These are phyloP conservation scores for Sturmia bella DNA, from an alignment of 2,888 invertebrate species.

Conservation along the genomic window DNA sequence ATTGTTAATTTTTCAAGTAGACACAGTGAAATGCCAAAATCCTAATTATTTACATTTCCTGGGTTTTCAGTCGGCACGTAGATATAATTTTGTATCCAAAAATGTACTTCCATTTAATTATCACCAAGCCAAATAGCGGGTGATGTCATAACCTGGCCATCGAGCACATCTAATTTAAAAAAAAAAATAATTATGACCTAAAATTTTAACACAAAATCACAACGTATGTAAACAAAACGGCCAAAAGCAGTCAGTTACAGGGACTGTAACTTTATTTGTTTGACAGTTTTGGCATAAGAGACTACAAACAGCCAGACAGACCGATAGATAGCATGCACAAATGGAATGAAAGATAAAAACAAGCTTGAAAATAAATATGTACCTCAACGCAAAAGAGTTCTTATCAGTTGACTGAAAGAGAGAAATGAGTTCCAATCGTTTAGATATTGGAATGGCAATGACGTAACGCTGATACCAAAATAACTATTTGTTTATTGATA, in stretches of 20 bases:
- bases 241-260: neutral
- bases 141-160: conserved; percentile 55
- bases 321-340: conserved; percentile 42
- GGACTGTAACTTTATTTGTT: neutral
- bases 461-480: conserved; percentile 57
- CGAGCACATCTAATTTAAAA: neutral
- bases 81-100: neutral
- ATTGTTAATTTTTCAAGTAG: too few relatives aligned
- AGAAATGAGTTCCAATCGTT: conserved; percentile 44
- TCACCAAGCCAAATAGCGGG: neutral
- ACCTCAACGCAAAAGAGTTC: conserved; percentile 10
- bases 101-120: conserved; percentile 39
- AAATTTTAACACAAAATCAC: neutral
- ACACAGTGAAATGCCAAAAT: too few relatives aligned
- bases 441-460: conserved; percentile 42
- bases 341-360: conserved; percentile 20
- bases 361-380: conserved; percentile 2
- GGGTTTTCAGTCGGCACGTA: too few relatives aligned
- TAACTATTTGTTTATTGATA: neutral
- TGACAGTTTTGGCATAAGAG: conserved; percentile 21
- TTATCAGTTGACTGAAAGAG: conserved; percentile 50
- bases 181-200: conserved; percentile 25
- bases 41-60: too few relatives aligned
- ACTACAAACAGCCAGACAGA: conserved; percentile 30
- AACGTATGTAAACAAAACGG: neutral